A percentile compares a stretch with the other conserved stretches of the same genome.
Evolutionary conservation across 2,888 invertebrate genomes (phyloP).

Genomic region (Zaprionus obscuricornis): DNA sequence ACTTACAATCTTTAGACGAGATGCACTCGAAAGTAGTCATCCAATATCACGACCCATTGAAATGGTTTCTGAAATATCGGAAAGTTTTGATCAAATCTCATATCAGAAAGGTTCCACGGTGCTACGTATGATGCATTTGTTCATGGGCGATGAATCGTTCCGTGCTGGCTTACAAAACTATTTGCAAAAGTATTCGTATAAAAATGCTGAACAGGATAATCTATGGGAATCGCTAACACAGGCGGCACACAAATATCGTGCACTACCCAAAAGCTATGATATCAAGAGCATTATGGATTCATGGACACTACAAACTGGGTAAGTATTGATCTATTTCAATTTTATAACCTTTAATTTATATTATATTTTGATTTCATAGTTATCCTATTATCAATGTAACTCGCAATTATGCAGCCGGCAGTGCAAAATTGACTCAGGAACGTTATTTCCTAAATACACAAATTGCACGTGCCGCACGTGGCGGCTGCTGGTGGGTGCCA

Average conservation of each 20-base stretch:
- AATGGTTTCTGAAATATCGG: slow-evolving; percentile 89
- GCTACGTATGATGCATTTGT: slow-evolving; percentile 95
- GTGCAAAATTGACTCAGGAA: slow-evolving; percentile 86
- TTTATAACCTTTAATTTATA: background rate
- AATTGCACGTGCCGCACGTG: slow-evolving; percentile 55
- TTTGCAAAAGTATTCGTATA: slow-evolving; percentile 87
- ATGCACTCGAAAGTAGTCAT: slow-evolving; percentile 90
- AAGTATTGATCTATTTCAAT: background rate
- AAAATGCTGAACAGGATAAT: slow-evolving; percentile 92
- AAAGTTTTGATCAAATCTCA: slow-evolving; percentile 93
- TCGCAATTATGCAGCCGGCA: slow-evolving; percentile 85
- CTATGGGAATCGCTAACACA: slow-evolving; percentile 90
- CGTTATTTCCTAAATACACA: slow-evolving; percentile 80
- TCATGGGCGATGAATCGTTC: slow-evolving; percentile 91
- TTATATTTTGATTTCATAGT: slow-evolving; percentile 6
- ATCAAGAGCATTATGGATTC: slow-evolving; percentile 92
- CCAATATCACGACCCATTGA: slow-evolving; percentile 90
- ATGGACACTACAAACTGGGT: slow-evolving; percentile 93
- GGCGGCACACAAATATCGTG: slow-evolving; percentile 84
- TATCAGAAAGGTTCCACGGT: slow-evolving; percentile 93
- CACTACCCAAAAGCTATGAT: slow-evolving; percentile 85
- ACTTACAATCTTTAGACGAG: slow-evolving; percentile 87
- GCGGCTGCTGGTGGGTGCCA: slow-evolving; percentile 87
- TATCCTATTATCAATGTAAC: slow-evolving; percentile 90
- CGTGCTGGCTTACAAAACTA: slow-evolving; percentile 87